A percentile compares a stretch with the other conserved stretches of the same genome.
These are phyloP conservation scores for Helostoma temminkii DNA, from an alignment of 2,797 vertebrate species.

Conservation along the genomic window DNA sequence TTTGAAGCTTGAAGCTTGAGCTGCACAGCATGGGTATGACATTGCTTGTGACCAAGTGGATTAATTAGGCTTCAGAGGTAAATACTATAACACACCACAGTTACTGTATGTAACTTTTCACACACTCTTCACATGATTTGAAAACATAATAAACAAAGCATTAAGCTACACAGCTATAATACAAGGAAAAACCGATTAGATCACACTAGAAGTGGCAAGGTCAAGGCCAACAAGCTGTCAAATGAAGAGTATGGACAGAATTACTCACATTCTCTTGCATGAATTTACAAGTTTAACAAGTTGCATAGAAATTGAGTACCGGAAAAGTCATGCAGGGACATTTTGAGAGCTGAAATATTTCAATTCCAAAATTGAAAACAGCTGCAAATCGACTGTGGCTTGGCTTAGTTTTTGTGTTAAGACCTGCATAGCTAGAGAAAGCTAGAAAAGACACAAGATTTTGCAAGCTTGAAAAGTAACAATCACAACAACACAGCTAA, in stretches of 20 bases:
- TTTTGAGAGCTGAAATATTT: constrained; percentile 75
- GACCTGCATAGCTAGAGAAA: constrained; percentile 30
- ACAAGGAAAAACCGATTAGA: constrained; percentile 27
- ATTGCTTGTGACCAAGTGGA: not conserved
- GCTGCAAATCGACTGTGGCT: constrained; percentile 67
- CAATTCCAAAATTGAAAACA: constrained; percentile 72
- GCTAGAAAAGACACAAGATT: constrained; percentile 1
- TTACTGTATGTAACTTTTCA: not conserved
- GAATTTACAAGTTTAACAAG: constrained; percentile 53
- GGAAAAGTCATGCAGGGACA: constrained; percentile 72
- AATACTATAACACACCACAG: constrained; percentile 12
- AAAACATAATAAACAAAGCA: constrained; percentile 27
- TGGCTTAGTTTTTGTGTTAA: constrained; percentile 37
- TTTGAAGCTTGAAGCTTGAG: no score
- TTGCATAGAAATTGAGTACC: constrained; percentile 47
- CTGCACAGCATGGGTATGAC: constrained; percentile 6
- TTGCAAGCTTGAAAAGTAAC: constrained; percentile 34
- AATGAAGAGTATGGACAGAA: constrained; percentile 39
- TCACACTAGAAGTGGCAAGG: constrained; percentile 30
- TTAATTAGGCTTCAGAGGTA: not conserved
- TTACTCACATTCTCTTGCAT: constrained; percentile 41
- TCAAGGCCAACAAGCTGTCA: constrained; percentile 55
- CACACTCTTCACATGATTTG: constrained; percentile 14
- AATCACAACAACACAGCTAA: constrained; percentile 42
- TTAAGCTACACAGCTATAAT: constrained; percentile 21